Evolutionary conservation across 2,113 vertebrate species (phyloP), one percentile per base, ranked within the genome.

Genomic region (Pantherophis guttatus): DNA sequence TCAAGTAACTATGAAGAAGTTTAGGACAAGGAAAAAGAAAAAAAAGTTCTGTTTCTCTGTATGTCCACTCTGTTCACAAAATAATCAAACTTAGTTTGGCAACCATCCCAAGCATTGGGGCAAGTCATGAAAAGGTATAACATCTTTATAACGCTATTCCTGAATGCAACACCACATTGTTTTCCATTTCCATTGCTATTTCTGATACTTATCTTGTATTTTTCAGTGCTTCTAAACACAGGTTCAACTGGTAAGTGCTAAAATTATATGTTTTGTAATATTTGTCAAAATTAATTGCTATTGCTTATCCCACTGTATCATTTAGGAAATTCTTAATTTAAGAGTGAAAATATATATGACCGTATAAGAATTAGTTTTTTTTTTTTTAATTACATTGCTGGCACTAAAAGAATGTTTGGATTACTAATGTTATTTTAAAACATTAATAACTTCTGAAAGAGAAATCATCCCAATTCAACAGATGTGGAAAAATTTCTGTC

Each of bases 401-500:
- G 59, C 81, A 92, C 87, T 88, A 39, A 94, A 90, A 44, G 13
- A 87, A 92, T 86, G 89, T 92, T 17, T 88, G n/a, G 19, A 53
- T 4, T 17, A 13, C 26, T 55, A 81, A 23, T 39, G 17, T 53
- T 53, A 91, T 94, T 89, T 39, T 87, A 1, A 29, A 21, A 48
- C 88, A 94, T 91, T 93, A 94, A 93, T 93, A 93, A 70, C 87
- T 57, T 89, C 65, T 88, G 90, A 94, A 91, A 96, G 44, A 48
- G 58, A 90, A 96, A 95, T 86, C 86, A 94, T 95, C 95, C 94
- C 90, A 95, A 97, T 95, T 96, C 95, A 96, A 96, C 81, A 93
- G 92, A 94, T 95, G 92, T 85, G 33, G 44, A 87, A 95, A 94
- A 95, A 95, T 87, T 90, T 96, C 96, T 91, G 86, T 98, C 98